Base-by-base conservation (phyloP, 2,113 vertebrate species). In the Salvelinus namaycush region DNA sequence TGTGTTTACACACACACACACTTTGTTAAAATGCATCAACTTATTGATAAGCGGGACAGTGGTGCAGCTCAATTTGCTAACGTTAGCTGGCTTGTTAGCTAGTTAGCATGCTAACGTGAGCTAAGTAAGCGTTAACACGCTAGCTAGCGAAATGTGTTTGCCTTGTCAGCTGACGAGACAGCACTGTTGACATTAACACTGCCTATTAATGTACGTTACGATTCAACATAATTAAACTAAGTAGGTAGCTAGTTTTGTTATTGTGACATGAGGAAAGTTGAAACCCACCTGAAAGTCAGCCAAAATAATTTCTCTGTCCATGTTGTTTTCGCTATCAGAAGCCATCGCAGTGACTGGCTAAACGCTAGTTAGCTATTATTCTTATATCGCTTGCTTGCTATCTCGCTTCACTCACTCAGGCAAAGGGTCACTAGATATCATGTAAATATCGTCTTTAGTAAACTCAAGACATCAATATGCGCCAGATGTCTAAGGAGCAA, bases 251-350 rank as follows among this genome's bases (percentile, higher is more conserved):
- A 39, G 39, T 9, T 44, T 44, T 44, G 39, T 44, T 2, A 48
- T 27, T 22, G 7, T 39, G 7, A 34, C 13, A 3, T 13, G 11
- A 22, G n/a, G 31, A 70, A 73, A 68, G 22, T 71, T 54, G n/a
- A 68, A 79, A 93, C 93, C 75, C 76, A 98, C 97, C 97, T 99
- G 97, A 95, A 99, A 99, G 91, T 99, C 96, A 75, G 97, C 97
- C 93, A 99, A 80, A 85, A 99, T 99, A 95, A 99, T 98, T 87
- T 99, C 97, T 91, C 97, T 93, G 89, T 99, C 97, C 97, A 96
- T 98, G 96, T 97, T 98, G 90, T 90, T 93, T 44, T 44, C 39
- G 39, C 39, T 11, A 59, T 92, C 90, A 96, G 97, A 98, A 95
- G 97, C 97, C 97, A 99, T 98, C 92, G 95, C 96, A 89, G 95